Percentiles rank a stretch among this genome's conserved stretches.
Evolutionary conservation across 2,888 invertebrate species (phyloP).

Genomic region (Sisyra nigra): DNA sequence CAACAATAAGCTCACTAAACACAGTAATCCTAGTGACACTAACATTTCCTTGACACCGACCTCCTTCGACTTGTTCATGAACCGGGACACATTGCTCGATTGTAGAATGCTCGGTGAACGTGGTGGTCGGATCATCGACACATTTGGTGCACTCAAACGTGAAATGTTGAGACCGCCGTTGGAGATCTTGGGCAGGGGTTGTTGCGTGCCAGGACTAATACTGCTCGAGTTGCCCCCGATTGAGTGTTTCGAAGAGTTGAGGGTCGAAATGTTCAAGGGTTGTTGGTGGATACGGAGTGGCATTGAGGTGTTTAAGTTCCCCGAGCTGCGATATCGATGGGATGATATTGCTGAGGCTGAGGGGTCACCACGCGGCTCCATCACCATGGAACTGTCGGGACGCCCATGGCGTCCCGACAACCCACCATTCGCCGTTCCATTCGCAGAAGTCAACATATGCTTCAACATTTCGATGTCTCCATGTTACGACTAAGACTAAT

Average conservation of each 20-base stretch:
- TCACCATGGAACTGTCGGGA: conserved; percentile 24
- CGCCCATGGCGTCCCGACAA: conserved; percentile 14
- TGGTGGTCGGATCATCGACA: conserved; percentile 18
- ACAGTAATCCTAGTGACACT: conserved; percentile 69
- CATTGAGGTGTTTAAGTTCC: background rate
- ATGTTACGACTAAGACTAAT: too few species aligned
- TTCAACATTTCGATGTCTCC: too few species aligned
- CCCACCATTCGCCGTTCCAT: too few species aligned
- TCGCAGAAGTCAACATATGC: too few species aligned
- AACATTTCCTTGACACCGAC: conserved; percentile 61
- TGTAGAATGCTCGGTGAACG: conserved; percentile 25
- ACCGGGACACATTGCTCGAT: conserved; percentile 17
- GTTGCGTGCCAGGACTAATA: conserved; percentile 37
- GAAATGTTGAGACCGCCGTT: conserved; percentile 44
- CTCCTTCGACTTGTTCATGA: conserved; percentile 28
- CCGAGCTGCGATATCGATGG: background rate
- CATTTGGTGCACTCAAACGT: conserved; percentile 27
- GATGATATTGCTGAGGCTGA: conserved; percentile 10
- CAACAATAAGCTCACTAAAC: conserved; percentile 69
- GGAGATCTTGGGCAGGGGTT: conserved; percentile 21
- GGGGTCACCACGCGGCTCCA: conserved; percentile 22
- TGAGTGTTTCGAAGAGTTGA: conserved; percentile 49
- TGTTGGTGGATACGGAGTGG: conserved; percentile 24
- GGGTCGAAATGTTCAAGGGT: conserved; percentile 48
- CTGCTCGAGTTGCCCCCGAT: conserved; percentile 38